Base-by-base conservation (phyloP, 2,113 vertebrate genomes). In the Stomatorhinus ivindoensis region DNA sequence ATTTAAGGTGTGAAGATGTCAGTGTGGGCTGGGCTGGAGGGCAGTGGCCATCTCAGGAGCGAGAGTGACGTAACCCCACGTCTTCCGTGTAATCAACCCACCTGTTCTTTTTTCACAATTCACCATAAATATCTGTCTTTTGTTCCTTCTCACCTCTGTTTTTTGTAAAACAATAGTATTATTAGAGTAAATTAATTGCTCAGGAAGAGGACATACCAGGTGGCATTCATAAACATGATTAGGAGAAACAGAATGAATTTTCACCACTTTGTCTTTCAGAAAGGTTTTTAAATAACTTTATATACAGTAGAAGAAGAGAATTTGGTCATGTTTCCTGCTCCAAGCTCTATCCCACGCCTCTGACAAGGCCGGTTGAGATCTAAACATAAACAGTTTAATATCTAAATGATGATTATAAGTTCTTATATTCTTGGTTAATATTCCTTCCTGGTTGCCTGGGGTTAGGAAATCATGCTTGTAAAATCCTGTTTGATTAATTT, bases 401-500 rank as follows among this genome's bases (percentile, higher is more conserved):
- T 80, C 73, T 80, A 80, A 80, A 80, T 80, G 35, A 80, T 80
- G 73, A 80, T 80, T 39, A 76, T 76, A 80, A 19, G 35, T 80
- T 80, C 35, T 42, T 42, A 80, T 42, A 80, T 80, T n/a, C 31
- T 80, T 42, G 35, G 73, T 39, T 80, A 80, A 80, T 80, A 80
- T 80, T 39, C 35, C 73, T 80, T 80, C 73, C 73, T 80, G 73
- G 31, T 42, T 80, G 73, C 73, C 73, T 42, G 73, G 73, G 35
- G 73, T 80, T 80, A 80, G 31, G 73, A 80, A 80, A 42, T 42
- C 73, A 80, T 80, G 35, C 73, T 80, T 42, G 73, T 80, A 80
- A 42, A 80, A 80, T 35, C 73, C 73, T 80, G 35, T 80, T 80
- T 80, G 31, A 80, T 80, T 80, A 80, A 80, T 80, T 80, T 80